phyloP scores from a whole-genome alignment of 2,797 vertebrate species.

The Hippocampus kuda region DNA sequence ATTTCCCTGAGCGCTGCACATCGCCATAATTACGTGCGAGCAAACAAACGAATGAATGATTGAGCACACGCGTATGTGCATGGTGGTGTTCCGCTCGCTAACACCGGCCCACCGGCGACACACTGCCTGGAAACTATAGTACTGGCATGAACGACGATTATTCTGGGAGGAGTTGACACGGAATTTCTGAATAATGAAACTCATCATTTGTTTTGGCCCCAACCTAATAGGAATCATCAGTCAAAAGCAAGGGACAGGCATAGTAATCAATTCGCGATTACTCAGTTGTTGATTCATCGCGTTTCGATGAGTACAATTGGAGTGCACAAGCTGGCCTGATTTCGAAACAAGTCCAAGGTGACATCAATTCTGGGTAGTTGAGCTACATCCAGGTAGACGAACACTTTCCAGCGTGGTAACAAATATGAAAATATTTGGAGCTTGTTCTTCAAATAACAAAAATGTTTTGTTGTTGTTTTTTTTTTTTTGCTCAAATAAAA shows the following conservation, averaged over 20 bases:
- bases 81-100: background rate
- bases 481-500: no score
- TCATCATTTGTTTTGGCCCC: background rate
- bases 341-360: background rate
- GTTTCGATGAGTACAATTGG: background rate
- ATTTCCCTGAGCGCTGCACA: slow-evolving; percentile 41
- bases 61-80: slow-evolving; percentile 24
- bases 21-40: slow-evolving; percentile 39
- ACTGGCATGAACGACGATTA: background rate
- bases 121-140: background rate
- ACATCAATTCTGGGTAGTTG: background rate
- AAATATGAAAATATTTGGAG: no score
- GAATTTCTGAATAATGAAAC: slow-evolving; percentile 7
- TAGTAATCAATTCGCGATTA: background rate
- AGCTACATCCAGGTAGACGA: background rate
- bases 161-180: slow-evolving; percentile 10
- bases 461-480: no score
- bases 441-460: no score
- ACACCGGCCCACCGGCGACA: background rate
- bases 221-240: background rate
- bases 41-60: slow-evolving; percentile 38
- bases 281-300: background rate
- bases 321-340: background rate
- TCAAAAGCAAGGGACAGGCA: background rate
- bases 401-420: background rate